Conservation (phyloP, 2,113 vertebrate species). For the Psephotus haematonotus region DNA sequence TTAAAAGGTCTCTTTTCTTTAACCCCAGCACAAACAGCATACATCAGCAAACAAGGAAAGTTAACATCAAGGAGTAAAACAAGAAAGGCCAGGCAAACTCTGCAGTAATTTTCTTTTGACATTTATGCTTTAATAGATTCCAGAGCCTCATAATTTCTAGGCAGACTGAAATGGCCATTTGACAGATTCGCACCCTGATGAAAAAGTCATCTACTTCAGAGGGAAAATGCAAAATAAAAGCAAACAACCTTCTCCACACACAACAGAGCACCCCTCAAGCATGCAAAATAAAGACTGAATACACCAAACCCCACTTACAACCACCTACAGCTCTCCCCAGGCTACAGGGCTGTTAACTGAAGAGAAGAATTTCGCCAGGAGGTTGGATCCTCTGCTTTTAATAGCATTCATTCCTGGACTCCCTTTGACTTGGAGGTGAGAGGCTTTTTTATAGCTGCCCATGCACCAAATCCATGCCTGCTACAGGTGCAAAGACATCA, state of each 20-base stretch:
- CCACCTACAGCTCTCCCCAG: neutral
- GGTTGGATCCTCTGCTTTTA: neutral
- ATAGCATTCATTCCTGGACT: neutral
- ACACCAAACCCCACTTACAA: neutral
- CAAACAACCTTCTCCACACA: constrained; percentile 2
- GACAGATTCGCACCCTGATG: constrained; percentile 62
- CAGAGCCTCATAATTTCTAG: constrained; percentile 74
- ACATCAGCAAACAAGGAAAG: constrained; percentile 39
- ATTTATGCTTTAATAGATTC: constrained; percentile 78
- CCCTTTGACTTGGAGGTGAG: neutral
- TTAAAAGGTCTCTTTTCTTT: neutral
- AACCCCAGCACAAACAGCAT: constrained; percentile 6
- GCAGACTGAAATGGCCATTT: constrained; percentile 54
- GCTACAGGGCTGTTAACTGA: neutral
- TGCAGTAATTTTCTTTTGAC: constrained; percentile 74
- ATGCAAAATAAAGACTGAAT: neutral
- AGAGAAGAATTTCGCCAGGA: neutral
- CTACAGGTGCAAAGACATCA: neutral
- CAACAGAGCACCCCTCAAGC: neutral
- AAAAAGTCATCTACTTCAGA: constrained; percentile 51
- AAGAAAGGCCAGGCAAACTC: constrained; percentile 63
- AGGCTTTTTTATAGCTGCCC: neutral
- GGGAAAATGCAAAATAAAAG: constrained; percentile 42
- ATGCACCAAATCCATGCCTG: neutral
- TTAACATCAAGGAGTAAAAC: constrained; percentile 44